These are phyloP conservation scores for Thysanoteuthis rhombus DNA, from an alignment of 2,888 invertebrate genomes.

Conservation along the genomic window DNA sequence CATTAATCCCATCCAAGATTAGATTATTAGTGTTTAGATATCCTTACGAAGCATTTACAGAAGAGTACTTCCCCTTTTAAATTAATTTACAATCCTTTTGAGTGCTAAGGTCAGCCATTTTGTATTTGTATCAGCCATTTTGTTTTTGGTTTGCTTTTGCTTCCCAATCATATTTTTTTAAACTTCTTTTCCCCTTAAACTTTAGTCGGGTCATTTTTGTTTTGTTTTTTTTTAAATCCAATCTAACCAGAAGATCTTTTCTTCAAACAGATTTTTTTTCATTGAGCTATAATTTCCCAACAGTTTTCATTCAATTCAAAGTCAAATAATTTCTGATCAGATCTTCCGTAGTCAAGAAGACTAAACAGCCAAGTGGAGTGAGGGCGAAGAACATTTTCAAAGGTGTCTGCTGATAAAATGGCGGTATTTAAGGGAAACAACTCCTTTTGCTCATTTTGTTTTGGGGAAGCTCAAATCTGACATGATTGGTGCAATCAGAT, in stretches of 20 bases:
- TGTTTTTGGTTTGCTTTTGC: background rate
- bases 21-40: conserved; percentile 12
- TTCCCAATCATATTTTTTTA: background rate
- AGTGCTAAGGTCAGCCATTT: background rate
- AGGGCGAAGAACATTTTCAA: background rate
- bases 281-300: background rate
- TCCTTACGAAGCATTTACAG: background rate
- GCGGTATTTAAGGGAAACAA: background rate
- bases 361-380: background rate
- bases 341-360: background rate
- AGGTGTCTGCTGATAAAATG: conserved; percentile 2
- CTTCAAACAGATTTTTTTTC: background rate
- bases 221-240: background rate
- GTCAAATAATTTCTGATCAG: background rate
- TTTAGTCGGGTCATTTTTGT: background rate
- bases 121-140: background rate
- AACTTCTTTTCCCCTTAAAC: background rate
- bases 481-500: background rate
- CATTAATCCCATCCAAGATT: background rate
- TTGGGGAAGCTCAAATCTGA: background rate
- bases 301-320: background rate
- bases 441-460: background rate
- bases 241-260: background rate
- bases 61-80: background rate
- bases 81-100: background rate